Percentiles rank a stretch among this genome's conserved stretches.
Evolutionary conservation across 2,113 vertebrate species (phyloP).

Genomic region (Fregata magnificens): DNA sequence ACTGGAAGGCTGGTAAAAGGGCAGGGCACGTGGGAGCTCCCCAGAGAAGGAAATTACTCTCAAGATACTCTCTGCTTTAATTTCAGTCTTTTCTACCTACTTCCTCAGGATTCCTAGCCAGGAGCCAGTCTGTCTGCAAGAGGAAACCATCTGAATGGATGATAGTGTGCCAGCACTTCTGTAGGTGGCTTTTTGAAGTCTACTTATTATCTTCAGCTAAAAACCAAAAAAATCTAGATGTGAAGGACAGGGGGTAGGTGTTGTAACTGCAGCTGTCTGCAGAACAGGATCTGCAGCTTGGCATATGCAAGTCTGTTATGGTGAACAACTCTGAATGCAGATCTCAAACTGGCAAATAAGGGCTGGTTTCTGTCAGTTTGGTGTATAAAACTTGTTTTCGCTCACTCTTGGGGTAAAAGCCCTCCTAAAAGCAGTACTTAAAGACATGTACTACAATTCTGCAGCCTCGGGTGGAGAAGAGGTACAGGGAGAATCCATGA

Average conservation of each 20-base stretch:
- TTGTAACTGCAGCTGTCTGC: not conserved
- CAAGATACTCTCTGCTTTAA: not conserved
- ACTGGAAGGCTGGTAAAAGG: not conserved
- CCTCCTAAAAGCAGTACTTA: not conserved
- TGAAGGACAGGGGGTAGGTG: not conserved
- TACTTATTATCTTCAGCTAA: not conserved
- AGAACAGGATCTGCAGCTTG: not conserved
- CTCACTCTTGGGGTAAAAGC: not conserved
- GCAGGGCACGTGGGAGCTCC: not conserved
- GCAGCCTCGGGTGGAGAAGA: not conserved
- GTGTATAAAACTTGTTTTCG: not conserved
- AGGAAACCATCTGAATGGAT: not conserved
- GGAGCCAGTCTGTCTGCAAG: slow-evolving; percentile 39
- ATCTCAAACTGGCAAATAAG: not conserved
- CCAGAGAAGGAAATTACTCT: not conserved
- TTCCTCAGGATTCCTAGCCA: not conserved
- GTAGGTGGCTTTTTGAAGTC: slow-evolving; percentile 12
- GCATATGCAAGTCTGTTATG: fast-evolving
- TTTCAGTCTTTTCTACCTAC: not conserved
- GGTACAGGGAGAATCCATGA: not conserved
- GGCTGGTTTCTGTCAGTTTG: not conserved
- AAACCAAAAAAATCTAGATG: not conserved
- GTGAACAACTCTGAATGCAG: not conserved
- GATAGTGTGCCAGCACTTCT: not conserved
- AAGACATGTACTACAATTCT: fast-evolving